Percentiles rank a stretch among this genome's conserved stretches.
Conservation (phyloP, 2,888 invertebrate genomes). For the Heteropelma amictum region DNA sequence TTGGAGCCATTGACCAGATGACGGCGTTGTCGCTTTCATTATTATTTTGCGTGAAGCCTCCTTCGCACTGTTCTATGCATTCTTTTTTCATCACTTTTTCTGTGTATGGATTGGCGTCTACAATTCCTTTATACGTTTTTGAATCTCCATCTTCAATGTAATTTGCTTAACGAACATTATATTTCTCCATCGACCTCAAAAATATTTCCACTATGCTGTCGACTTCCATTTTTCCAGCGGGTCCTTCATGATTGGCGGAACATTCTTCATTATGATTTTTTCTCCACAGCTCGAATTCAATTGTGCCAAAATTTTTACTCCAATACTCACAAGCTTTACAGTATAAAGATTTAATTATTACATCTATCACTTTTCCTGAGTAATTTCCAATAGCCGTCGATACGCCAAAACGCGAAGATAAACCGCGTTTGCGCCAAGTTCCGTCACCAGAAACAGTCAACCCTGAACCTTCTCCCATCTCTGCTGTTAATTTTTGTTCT, state of each 20-base stretch:
- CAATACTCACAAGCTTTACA: conserved; percentile 24
- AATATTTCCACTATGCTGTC: conserved; percentile 26
- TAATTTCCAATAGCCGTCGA: conserved; percentile 22
- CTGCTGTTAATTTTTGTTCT: conserved; percentile 47
- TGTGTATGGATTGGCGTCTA: conserved; percentile 16
- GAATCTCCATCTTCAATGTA: conserved; percentile 12
- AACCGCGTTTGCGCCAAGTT: conserved; percentile 50
- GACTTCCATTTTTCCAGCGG: conserved; percentile 23
- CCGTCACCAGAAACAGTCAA: conserved; percentile 47
- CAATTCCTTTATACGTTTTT: conserved; percentile 22
- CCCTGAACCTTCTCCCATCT: conserved; percentile 47
- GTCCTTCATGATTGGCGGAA: conserved; percentile 8
- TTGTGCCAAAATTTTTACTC: not conserved
- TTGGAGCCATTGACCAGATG: conserved; percentile 44
- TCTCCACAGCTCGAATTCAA: conserved; percentile 24
- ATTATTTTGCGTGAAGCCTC: conserved; percentile 47
- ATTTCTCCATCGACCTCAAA: conserved; percentile 33
- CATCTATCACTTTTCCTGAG: conserved; percentile 23
- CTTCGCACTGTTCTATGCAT: conserved; percentile 40
- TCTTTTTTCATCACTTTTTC: conserved; percentile 15
- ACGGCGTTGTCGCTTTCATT: conserved; percentile 49
- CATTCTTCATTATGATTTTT: conserved; percentile 14
- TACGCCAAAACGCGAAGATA: conserved; percentile 39
- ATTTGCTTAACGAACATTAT: conserved; percentile 15
- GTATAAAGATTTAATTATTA: conserved; percentile 20